Base-by-base conservation (phyloP, 37 sponge, comb jelly and placozoan genomes). In the Tethya wilhelma region DNA sequence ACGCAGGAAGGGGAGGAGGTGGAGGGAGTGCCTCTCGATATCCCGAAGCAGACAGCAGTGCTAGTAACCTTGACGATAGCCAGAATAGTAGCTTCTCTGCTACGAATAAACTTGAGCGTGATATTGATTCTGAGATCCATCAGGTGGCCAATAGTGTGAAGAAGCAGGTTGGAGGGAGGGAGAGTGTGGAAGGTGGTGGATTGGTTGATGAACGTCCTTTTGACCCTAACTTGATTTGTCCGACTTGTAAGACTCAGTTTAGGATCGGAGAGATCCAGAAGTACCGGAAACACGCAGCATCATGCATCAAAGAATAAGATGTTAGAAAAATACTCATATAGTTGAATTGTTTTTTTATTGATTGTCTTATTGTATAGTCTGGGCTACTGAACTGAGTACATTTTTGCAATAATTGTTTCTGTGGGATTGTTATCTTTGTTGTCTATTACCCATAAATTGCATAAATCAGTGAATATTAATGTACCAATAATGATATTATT, bases 161-260 rank as follows among this genome's bases (percentile, higher is more conserved):
- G 31, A 65, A 30, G 66, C 66, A 65, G 8, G 37, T 30, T 19
- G 66, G 37, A 65, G 66, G 70, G 39, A 41, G 39, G 70, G 70
- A 38, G 70, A 7, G 6, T 8, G 1, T 22, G 44, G 5, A n/a
- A 20, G 3, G 26, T 19, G 26, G 72, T 26, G 8, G 26, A 4
- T 60, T 4, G 17, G 69, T 25, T 17, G 71, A 45, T 41, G 81
- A 33, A 20, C 22, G 32, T 44, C 86, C 86, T 0, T 60, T 38
- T 25, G 86, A 85, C 71, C 79, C 86, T 2, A 85, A 85, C 68
- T 49, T 85, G 12, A 43, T 71, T 9, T 85, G 86, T 39, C 86
- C 86, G 0, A 63, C 44, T 1, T 85, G 86, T 71, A 33, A 64
- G 25, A 17, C 7, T 44, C 1, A 30, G 22, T 85, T 75, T 59